Conservation (phyloP, 2,888 invertebrate genomes). For the Drosophila paramelanica region DNA sequence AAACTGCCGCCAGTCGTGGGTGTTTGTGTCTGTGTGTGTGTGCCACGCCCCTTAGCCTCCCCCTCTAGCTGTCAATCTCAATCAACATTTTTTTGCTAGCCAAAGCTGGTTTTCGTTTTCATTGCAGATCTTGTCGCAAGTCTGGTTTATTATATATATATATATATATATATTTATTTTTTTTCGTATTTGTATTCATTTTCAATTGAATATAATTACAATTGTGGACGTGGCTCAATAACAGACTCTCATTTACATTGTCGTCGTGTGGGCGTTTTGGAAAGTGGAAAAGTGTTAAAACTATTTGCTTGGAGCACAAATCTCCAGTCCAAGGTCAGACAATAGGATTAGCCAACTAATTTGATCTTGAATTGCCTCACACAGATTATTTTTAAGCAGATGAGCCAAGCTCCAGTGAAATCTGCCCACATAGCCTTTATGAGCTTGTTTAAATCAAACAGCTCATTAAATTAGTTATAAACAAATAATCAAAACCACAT, state of each 20-base stretch:
- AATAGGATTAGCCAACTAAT: conserved; percentile 20
- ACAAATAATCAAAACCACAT: background rate
- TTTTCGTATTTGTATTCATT: conserved; percentile 20
- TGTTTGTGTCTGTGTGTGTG: conserved; percentile 10
- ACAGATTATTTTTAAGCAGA: background rate
- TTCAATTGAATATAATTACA: conserved; percentile 67
- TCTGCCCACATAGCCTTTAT: conserved; percentile 12
- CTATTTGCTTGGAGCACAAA: background rate
- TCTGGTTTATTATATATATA: conserved; percentile 16
- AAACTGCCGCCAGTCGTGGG: conserved; percentile 37
- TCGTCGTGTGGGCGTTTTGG: conserved; percentile 26
- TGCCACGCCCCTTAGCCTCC: conserved; percentile 2
- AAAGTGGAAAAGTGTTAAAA: conserved; percentile 46
- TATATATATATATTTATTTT: conserved; percentile 1
- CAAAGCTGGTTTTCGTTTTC: conserved; percentile 59
- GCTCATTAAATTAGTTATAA: background rate
- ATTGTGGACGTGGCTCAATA: conserved; percentile 39
- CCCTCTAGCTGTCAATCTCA: conserved; percentile 59
- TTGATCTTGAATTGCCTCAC: conserved; percentile 26
- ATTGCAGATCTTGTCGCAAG: conserved; percentile 55
- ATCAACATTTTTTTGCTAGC: conserved; percentile 42
- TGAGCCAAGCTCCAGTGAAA: conserved; percentile 2
- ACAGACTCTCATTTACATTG: conserved; percentile 3
- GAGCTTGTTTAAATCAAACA: background rate
- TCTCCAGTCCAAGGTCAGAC: conserved; percentile 31